Evolutionary conservation across 1,140 invertebrate genomes (phyloP).

Genomic region (Heliconius himera): DNA sequence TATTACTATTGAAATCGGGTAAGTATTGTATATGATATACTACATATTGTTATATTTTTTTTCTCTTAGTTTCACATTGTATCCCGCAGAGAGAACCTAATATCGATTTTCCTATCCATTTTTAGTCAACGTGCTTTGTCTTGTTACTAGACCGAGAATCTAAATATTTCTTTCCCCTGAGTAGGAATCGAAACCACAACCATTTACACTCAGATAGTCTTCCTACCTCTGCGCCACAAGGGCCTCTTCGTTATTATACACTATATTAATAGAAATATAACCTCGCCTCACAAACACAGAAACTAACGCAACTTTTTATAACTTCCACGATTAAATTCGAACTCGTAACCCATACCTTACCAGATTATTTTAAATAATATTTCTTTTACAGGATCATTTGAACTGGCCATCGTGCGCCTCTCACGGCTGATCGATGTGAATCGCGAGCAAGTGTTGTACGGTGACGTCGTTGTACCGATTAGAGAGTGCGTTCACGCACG

Average conservation of each 20-base stretch:
- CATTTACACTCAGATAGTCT: no score
- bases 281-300: no score
- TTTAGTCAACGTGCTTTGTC: no score
- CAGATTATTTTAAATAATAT: neutral
- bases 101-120: no score
- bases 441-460: slow-evolving; percentile 94
- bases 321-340: neutral
- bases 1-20: slow-evolving; percentile 97
- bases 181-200: no score
- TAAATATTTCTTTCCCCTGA: no score
- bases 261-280: no score
- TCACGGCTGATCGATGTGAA: slow-evolving; percentile 94
- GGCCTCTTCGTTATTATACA: no score
- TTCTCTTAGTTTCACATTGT: neutral
- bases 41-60: neutral
- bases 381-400: slow-evolving; percentile 91
- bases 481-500: slow-evolving; percentile 72
- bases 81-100: no score
- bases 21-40: slow-evolving; percentile 57
- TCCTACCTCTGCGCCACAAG: no score
- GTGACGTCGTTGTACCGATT: slow-evolving; percentile 87
- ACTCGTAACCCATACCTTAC: neutral
- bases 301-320: no score
- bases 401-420: slow-evolving; percentile 96
- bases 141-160: no score